Conservation (phyloP, 2,888 invertebrate genomes). For the Petrolisthes cinctipes region DNA sequence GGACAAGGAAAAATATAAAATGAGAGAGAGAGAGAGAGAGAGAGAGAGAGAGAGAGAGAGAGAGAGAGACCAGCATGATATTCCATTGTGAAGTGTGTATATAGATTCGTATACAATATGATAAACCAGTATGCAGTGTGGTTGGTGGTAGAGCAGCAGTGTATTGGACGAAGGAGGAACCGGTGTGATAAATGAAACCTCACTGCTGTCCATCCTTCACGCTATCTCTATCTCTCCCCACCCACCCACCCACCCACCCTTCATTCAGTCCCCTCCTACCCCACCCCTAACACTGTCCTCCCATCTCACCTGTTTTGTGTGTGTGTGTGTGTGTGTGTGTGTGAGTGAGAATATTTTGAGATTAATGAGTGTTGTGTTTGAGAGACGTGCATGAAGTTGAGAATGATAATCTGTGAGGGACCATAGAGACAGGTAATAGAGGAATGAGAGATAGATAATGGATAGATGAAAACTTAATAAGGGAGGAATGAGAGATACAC, state of each 20-base stretch:
- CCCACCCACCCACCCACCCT: too few species aligned
- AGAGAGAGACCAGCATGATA: not conserved
- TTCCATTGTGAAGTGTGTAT: not conserved
- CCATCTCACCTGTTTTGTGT: not conserved
- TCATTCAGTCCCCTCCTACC: too few species aligned
- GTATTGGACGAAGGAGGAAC: not conserved
- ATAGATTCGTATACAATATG: not conserved
- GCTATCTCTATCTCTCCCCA: too few species aligned
- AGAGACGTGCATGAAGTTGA: not conserved
- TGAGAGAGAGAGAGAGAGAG: not conserved
- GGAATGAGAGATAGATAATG: not conserved
- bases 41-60: not conserved
- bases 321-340: not conserved
- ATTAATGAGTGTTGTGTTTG: too few species aligned
- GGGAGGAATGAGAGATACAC: not conserved
- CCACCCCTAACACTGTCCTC: too few species aligned
- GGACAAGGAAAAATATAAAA: too few species aligned
- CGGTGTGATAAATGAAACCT: not conserved
- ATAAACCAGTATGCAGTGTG: not conserved
- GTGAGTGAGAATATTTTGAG: too few species aligned
- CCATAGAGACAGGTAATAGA: not conserved
- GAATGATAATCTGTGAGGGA: not conserved
- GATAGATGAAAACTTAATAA: not conserved
- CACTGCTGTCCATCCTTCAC: not conserved
- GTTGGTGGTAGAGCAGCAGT: not conserved